phyloP scores from a whole-genome alignment of 1,140 invertebrate genomes.

The Aporrectodea caliginosa region DNA sequence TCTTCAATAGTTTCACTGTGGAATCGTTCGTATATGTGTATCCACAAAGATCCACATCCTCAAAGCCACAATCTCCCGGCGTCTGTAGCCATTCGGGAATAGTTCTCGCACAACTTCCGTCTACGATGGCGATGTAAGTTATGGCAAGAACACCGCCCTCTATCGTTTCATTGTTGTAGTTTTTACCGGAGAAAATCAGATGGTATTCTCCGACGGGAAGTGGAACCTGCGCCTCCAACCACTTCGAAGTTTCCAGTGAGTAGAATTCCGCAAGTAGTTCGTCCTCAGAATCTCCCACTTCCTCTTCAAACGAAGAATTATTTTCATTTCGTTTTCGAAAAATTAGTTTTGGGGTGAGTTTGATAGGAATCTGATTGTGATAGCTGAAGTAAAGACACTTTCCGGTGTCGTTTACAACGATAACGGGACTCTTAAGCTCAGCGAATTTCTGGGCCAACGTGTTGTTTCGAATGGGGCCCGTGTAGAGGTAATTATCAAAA shows the following conservation, averaged over 20 bases:
- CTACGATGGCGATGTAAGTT: not conserved
- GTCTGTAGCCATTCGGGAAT: not conserved
- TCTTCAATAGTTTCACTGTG: not conserved
- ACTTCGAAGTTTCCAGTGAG: not conserved
- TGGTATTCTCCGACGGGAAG: not conserved
- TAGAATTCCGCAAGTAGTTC: not conserved
- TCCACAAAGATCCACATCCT: not conserved
- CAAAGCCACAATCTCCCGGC: not conserved
- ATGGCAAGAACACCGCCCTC: not conserved
- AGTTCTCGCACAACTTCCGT: not conserved
- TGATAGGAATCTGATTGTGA: not conserved
- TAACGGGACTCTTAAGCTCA: not conserved
- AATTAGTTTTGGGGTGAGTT: not conserved
- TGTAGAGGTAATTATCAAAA: not conserved
- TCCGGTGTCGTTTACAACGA: not conserved
- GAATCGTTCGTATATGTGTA: not conserved
- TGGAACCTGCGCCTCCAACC: not conserved
- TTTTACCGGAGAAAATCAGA: not conserved
- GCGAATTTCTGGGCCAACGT: not conserved
- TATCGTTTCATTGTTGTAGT: not conserved
- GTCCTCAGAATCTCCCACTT: too few relatives aligned
- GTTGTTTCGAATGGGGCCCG: not conserved
- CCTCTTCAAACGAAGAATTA: not conserved
- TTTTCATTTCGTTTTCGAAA: not conserved
- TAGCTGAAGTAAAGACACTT: not conserved